Base-by-base conservation (phyloP, 2,888 invertebrate species). In the Drepana falcataria region DNA sequence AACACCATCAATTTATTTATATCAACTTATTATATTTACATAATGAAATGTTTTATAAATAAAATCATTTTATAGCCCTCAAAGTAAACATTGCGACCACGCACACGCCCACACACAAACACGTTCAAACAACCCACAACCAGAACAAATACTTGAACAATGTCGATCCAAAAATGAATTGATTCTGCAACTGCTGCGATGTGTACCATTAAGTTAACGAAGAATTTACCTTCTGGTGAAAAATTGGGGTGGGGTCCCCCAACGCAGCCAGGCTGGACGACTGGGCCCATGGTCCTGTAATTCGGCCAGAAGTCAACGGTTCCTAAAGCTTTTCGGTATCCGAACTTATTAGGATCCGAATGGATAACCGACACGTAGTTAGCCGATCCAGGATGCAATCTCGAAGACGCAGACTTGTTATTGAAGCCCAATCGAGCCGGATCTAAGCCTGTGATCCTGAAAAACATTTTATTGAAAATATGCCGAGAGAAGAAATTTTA, bases 281-380 rank as follows among this genome's bases (percentile, higher is more conserved):
- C 77, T 1, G 66, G 58, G 0, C 84, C 83, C 2, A 61, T 2
- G n/a, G 47, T 61, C 54, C 62, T 79, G 55, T 67, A 87, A 65
- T 90, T 90, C 1, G 89, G 85, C 90, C 90, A 90, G 60, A 85
- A 88, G 61, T 90, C 89, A 1, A 87, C 82, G 1, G 81, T 77
- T 0, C 88, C 89, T 4, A 80, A 49, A 2, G 76, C 57, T 9
- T 53, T 67, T 35, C 58, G 77, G 51, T 65, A 77, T 1, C 90
- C 90, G 56, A 83, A 89, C 61, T 77, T 83, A 65, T 68, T 78
- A 0, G 87, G 87, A 62, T 90, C 90, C 0, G 87, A 75, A 59
- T 90, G 89, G 9, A 89, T 66, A 2, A 83, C 78, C 2, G 73
- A 66, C 2, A 89, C 88, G 34, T 75, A 77, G 3, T 49, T 49